Evolutionary conservation across 1,140 invertebrate genomes (phyloP), one percentile per base, ranked within the genome.

Genomic region (Anastrepha ludens): DNA sequence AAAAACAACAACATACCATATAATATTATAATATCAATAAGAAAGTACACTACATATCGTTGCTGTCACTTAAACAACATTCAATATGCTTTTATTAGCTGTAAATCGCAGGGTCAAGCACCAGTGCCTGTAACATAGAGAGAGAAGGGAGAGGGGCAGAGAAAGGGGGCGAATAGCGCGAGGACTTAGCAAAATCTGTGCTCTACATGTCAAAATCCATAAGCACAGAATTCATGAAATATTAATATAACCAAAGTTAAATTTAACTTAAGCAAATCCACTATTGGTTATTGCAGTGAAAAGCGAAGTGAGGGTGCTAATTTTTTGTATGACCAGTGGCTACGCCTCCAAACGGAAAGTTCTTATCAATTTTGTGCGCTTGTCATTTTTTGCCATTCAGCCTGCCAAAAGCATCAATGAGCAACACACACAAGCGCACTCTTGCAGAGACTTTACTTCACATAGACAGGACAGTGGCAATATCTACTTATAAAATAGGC

Each of bases 351-450:
- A 85, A 41, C 50, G 29, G n/a, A 29, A 29, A 7, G 9, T 85
- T 85, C 55, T 85, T 85, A 85, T 85, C 81, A 85, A 85, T 85
- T 85, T 58, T 58, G 39, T 85, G 58, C 81, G 81, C 81, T 85
- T 85, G 81, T 85, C 81, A 60, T 44, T 85, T 59, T 2, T 29
- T 13, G 58, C 50, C 20, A 17, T 39, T 41, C 29, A 29, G 29
- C 29, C 29, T 29, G 29, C 29, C 29, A 29, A 29, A 29, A 29
- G 29, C 29, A 29, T 29, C 29, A 29, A 29, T 29, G 29, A 29
- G 1, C 29, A 29, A 29, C 29, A 29, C 29, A 29, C 29, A 29
- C 29, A 29, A 29, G 29, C 29, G 29, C 29, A 29, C 29, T 29
- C 1, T 29, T 29, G 29, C 29, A 29, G 0, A 29, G 29, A 29